Evolutionary conservation across 2,113 vertebrate genomes (phyloP).

Genomic region (Orycteropus afer): DNA sequence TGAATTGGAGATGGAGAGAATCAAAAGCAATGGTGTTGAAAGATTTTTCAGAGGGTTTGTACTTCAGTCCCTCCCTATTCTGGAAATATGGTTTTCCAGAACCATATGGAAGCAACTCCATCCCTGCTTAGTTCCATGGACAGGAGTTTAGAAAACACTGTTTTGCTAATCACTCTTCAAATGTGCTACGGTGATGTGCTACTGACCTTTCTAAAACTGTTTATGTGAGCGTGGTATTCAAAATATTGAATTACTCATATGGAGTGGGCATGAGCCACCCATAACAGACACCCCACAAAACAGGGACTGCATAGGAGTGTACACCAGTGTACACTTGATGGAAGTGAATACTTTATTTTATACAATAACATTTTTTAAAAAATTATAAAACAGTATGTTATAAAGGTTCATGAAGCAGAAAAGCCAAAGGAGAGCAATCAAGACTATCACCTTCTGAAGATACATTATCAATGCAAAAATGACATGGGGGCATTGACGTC

Average conservation of each 20-base stretch:
- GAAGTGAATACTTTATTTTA: not conserved
- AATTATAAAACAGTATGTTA: not conserved
- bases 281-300: not conserved
- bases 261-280: not conserved
- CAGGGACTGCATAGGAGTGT: not conserved
- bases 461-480: no score
- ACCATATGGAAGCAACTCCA: not conserved
- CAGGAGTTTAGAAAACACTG: not conserved
- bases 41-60: not conserved
- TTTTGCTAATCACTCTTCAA: not conserved
- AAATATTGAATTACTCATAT: not conserved
- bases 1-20: not conserved
- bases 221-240: not conserved
- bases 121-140: not conserved
- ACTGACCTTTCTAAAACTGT: not conserved
- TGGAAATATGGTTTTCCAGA: not conserved
- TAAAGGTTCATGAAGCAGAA: not conserved
- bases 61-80: not conserved
- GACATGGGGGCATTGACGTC: no score
- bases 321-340: not conserved
- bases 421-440: not conserved
- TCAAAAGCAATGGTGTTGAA: not conserved
- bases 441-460: not conserved
- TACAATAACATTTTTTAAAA: not conserved
- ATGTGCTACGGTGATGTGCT: not conserved